Base-by-base conservation (phyloP, 2,888 invertebrate genomes). In the Andricus quercusramuli region DNA sequence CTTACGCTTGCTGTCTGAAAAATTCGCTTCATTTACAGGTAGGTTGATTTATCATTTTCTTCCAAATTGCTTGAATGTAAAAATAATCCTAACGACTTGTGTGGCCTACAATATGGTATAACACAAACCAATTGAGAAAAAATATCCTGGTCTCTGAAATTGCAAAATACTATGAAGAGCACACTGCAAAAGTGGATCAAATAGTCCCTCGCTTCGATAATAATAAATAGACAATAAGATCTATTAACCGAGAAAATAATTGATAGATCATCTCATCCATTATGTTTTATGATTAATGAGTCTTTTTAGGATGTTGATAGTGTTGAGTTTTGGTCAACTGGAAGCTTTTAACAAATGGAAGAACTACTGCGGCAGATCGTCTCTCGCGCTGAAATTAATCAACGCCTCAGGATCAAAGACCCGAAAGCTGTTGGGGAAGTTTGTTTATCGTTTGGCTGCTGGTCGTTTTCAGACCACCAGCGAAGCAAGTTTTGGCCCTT, bases 391-490 rank as follows among this genome's bases (percentile, higher is more conserved):
- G 87, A 88, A 89, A 91, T 91, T 91, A 91, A 92, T 92, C 92
- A 92, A 90, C 88, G 90, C 87, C 87, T 79, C 82, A 84, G 89
- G 90, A 91, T 92, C 92, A 92, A 92, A 92, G 91, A 88, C 86
- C 86, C 87, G 85, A 85, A 86, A 85, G 87, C 87, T 87, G 84
- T 85, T 82, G 79, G 80, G 80, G 82, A 78, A 86, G 91, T 91
- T 92, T 92, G 91, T 92, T 91, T 91, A 90, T 90, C 88, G 86
- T 89, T 85, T 86, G 85, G 85, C 84, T 79, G 83, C 85, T 83
- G 80, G 76, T 82, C 83, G 82, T 81, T 85, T 83, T 84, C 79
- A 79, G 80, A 32, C 74, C 51, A 70, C 64, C 83, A 81, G 86
- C 84, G 82, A 82, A 85, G 83, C 80, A 80, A 81, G 80, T 77